Evolutionary conservation across 2,888 invertebrate genomes (phyloP), one percentile per base, ranked within the genome.

Genomic region (Phengaris alcon): DNA sequence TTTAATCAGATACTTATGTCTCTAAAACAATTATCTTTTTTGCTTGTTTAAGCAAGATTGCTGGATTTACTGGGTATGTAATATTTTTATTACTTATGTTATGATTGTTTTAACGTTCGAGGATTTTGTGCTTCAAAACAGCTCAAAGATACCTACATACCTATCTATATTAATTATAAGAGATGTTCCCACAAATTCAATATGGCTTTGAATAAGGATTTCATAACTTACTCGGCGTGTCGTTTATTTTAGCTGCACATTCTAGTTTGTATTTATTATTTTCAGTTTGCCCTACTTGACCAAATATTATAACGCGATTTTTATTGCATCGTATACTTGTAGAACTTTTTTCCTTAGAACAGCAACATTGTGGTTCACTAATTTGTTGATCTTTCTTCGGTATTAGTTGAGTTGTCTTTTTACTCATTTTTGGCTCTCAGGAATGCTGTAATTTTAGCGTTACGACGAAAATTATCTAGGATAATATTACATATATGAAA

Each of bases 231-330:
- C 91, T 84, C 78, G 88, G 85, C 76, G 85, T 82, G 59, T 88
- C 85, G 74, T 91, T 82, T 7, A 91, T 81, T 7, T 88, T 88
- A 57, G 91, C 90, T 69, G 86, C 85, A 80, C 88, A 93, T 77
- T 85, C 86, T 51, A 92, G 77, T 2, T 90, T 82, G 76, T 88
- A 91, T 79, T 84, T 84, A 73, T 91, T 88, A 69, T 90, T 84
- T 55, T 86, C 82, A 52, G 83, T 86, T 3, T 88, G 78, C 0
- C 91, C 93, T 13, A 93, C 79, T 70, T 83, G 85, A 9, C 93
- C 91, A 51, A 84, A 83, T 75, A 93, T 88, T 74, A 82, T 84
- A 0, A 91, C 84, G 46, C 84, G 84, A 78, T 86, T 89, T 78
- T 54, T 72, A 15, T 72, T 54, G 54, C 35, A 72, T 54, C 6